Evolutionary conservation across 2,113 vertebrate genomes (phyloP).

Genomic region (Rhinoptilus africanus): DNA sequence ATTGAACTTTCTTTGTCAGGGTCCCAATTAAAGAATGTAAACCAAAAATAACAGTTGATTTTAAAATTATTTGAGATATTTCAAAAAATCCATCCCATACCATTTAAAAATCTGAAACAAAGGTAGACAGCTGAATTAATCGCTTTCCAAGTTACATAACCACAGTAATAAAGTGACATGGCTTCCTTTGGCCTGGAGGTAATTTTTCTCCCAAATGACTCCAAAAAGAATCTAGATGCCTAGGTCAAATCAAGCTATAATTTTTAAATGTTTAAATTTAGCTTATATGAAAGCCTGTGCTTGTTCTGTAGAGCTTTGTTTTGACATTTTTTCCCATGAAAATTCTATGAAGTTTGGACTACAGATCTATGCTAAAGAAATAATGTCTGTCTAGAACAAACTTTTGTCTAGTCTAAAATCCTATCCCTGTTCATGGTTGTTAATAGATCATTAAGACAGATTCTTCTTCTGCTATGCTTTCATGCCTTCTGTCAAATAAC

Average conservation of each 20-base stretch:
- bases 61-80: neutral
- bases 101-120: neutral
- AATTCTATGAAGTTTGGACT: neutral
- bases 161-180: neutral
- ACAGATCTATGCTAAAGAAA: neutral
- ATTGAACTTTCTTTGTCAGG: neutral
- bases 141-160: neutral
- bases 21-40: neutral
- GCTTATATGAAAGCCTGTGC: neutral
- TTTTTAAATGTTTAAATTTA: neutral
- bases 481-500: neutral
- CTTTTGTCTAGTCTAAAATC: neutral
- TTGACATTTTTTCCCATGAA: neutral
- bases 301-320: neutral
- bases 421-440: neutral
- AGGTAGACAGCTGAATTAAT: neutral
- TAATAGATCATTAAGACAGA: neutral
- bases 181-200: neutral
- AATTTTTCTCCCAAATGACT: neutral
- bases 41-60: fast-evolving
- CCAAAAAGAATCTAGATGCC: neutral
- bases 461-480: neutral
- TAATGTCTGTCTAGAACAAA: neutral
- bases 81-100: neutral
- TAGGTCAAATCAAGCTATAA: neutral